These are phyloP conservation scores for Amblyjoppa proteus DNA, from an alignment of 2,888 invertebrate species.

Conservation along the genomic window DNA sequence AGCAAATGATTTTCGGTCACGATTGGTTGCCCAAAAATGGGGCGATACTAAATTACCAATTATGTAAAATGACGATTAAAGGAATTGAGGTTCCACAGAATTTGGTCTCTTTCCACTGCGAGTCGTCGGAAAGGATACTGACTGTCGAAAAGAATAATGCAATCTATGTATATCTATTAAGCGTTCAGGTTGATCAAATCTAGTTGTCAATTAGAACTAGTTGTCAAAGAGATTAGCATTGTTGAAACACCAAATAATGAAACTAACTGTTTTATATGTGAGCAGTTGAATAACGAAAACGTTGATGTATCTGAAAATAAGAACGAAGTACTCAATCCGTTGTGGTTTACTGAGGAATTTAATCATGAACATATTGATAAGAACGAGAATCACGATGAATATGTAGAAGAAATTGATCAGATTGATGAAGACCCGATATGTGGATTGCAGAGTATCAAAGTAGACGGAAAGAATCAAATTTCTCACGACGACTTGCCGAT, in stretches of 20 bases:
- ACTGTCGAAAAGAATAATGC: constrained; percentile 4
- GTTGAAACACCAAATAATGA: background rate
- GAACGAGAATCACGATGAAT: background rate
- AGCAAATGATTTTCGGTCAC: too few relatives aligned
- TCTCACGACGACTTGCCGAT: constrained; percentile 18
- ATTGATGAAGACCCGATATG: background rate
- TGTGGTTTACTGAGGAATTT: background rate
- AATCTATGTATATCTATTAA: constrained; percentile 54
- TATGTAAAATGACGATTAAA: background rate
- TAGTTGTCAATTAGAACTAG: background rate
- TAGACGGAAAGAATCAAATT: background rate
- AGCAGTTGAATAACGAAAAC: background rate
- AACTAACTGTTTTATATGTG: background rate
- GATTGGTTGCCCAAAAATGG: too few relatives aligned
- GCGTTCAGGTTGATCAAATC: background rate
- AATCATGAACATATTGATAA: background rate
- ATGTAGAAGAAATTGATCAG: background rate
- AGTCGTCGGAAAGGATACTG: constrained; percentile 16
- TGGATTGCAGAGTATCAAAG: background rate
- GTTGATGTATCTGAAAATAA: background rate
- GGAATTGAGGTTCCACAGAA: background rate
- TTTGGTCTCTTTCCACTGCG: constrained; percentile 35
- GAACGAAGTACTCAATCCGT: background rate
- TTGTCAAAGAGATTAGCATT: background rate
- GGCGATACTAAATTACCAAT: background rate